Evolutionary conservation across 2,113 vertebrate species (phyloP), one percentile per base, ranked within the genome.

Genomic region (Lepidothrix coronata): DNA sequence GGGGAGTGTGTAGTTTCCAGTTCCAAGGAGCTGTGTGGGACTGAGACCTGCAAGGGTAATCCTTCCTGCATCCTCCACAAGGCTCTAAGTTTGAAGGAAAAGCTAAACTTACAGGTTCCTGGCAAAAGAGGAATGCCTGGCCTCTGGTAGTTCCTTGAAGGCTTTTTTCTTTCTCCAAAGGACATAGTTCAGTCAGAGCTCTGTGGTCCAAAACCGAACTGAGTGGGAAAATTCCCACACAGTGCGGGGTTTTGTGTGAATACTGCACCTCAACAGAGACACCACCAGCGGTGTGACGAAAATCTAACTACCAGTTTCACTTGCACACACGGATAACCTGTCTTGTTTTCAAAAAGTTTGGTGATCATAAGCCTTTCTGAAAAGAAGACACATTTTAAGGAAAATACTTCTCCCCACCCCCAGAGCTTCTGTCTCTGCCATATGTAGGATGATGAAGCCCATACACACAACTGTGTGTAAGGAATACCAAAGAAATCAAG

Each of bases 1-100:
- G 57, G 11, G 33, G 18, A 75, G 6, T 3, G 0, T 35, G 43
- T 57, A 48, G 18, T 49, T 83, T 70, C 44, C 41, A 30, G 65
- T 58, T 58, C 46, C 0, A 2, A 66, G 51, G 62, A 70, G 5
- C 48, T 27, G 35, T 58, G 74, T 0, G 0, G 55, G 21, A 25
- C 72, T 57, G 46, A 65, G 48, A 30, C 7, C 57, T 73, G 10
- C 9, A 15, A 55, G 27, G 20, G 22, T 8, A 19, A 21, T 57
- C 37, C 44, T 74, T 74, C 49, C 37, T 55, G 33, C 0, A 0
- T 39, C 31, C 13, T 82, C 33, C 22, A 8, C 13, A 9, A 5
- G 1, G 14, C 63, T 71, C 35, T 25, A 14, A 14, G 4, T 39
- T 71, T 63, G 41, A 80, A 89, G 54, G 39, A 70, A 84, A 77